Evolutionary conservation across 1,140 invertebrate species (phyloP), one percentile per base, ranked within the genome.

Genomic region (Harlomillsia oculata): DNA sequence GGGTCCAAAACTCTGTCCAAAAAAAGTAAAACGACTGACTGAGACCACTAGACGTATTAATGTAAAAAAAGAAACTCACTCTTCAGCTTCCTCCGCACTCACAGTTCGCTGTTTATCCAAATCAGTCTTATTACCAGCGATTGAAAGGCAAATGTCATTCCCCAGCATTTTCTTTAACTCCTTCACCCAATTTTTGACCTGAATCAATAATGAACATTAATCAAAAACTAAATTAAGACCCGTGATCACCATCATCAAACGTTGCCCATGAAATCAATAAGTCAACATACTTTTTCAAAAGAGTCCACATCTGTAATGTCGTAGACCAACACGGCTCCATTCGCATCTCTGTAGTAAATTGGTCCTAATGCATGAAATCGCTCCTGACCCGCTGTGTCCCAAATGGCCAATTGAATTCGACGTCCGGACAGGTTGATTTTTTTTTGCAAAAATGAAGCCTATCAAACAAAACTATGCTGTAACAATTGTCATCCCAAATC

Each of bases 161-260:
- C 94, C 95, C 13, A 97, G 76, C 85, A 98, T 97, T 75, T 92
- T 93, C 60, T 88, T 83, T 41, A 99, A 73, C 74, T 99, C 96
- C 70, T 95, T 95, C 6, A 99, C 92, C 96, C 96, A 99, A 70
- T 84, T 94, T 76, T 97, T 95, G 0, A 95, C 88, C 88, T 92
- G 66, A 14, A 45, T 25, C 13, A 40, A 30, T 29, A 51, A 30
- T 13, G 40, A n/a, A n/a, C n/a, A n/a, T n/a, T n/a, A n/a, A n/a
- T n/a, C n/a, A n/a, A n/a, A n/a, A n/a, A 21, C 20, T 43, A n/a
- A n/a, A n/a, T n/a, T n/a, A n/a, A n/a, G n/a, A n/a, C n/a, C n/a
- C n/a, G n/a, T n/a, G n/a, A n/a, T n/a, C n/a, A n/a, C n/a, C n/a
- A n/a, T n/a, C n/a, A n/a, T n/a, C n/a, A n/a, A n/a, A n/a, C n/a